phyloP scores from a whole-genome alignment of 2,888 invertebrate genomes.

The Exephanes ischioxanthus region DNA sequence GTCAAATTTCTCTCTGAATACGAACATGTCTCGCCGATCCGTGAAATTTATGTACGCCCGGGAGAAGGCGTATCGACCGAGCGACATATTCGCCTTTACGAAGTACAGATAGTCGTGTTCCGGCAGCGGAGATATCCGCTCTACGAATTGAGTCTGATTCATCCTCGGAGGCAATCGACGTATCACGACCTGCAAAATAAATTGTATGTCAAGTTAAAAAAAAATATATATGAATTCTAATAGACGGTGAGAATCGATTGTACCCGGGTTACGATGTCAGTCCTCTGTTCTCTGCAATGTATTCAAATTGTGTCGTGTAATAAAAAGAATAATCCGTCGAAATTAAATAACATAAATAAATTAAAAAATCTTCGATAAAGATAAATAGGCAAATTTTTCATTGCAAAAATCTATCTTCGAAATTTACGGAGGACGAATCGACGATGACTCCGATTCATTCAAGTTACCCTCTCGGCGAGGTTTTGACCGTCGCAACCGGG shows the following conservation, averaged over 20 bases:
- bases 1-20: too few relatives aligned
- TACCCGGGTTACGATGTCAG: too few relatives aligned
- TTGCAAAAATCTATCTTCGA: too few relatives aligned
- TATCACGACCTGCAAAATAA: constrained; percentile 90
- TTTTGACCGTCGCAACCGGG: too few relatives aligned
- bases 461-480: background rate
- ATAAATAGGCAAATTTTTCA: background rate
- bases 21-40: constrained; percentile 93
- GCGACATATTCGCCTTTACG: constrained; percentile 92
- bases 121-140: too few relatives aligned
- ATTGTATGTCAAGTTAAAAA: background rate
- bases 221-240: constrained; percentile 16
- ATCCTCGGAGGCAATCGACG: constrained; percentile 96
- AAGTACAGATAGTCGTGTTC: too few relatives aligned
- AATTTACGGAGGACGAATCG: background rate
- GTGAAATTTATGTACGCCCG: constrained; percentile 97
- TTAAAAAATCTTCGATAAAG: background rate
- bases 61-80: constrained; percentile 91
- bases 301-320: too few relatives aligned
- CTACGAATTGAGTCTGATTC: constrained; percentile 94
- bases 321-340: too few relatives aligned
- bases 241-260: too few relatives aligned
- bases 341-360: too few relatives aligned
- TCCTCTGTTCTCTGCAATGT: too few relatives aligned
- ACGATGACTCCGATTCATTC: constrained; percentile 6